Conservation (phyloP, 2,888 invertebrate species). For the Dynastes grantii region DNA sequence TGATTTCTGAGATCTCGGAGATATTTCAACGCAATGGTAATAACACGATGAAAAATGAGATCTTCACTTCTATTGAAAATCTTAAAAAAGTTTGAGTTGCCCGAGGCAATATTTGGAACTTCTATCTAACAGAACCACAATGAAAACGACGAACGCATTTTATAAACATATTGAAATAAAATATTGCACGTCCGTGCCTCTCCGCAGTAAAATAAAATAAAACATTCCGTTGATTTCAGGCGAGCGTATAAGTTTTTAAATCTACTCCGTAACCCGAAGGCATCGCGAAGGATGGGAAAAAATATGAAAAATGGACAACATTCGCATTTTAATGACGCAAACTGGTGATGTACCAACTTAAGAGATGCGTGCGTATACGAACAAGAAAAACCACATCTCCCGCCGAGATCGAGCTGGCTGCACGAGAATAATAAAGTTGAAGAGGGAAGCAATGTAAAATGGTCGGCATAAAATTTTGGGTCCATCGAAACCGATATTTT, state of each 20-base stretch:
- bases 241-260: constrained; percentile 45
- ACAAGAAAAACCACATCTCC: constrained; percentile 31
- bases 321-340: constrained; percentile 51
- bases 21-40: no score
- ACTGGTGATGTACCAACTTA: constrained; percentile 50
- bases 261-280: constrained; percentile 24
- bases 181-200: constrained; percentile 42
- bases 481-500: constrained; percentile 27
- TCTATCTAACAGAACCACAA: background rate
- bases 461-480: constrained; percentile 36
- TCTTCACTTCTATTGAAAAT: no score
- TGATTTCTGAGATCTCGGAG: no score
- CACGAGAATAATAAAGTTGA: constrained; percentile 43
- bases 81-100: no score
- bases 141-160: constrained; percentile 1
- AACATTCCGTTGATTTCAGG: constrained; percentile 43
- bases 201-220: constrained; percentile 48
- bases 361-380: constrained; percentile 22
- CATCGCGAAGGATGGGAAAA: constrained; percentile 31
- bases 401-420: constrained; percentile 16
- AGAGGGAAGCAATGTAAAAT: constrained; percentile 28
- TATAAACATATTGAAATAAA: constrained; percentile 49
- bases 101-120: no score
- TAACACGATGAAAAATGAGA: no score
- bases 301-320: constrained; percentile 51